Conservation (phyloP, 1,140 invertebrate species). For the Schlechtendalia chinensis region DNA sequence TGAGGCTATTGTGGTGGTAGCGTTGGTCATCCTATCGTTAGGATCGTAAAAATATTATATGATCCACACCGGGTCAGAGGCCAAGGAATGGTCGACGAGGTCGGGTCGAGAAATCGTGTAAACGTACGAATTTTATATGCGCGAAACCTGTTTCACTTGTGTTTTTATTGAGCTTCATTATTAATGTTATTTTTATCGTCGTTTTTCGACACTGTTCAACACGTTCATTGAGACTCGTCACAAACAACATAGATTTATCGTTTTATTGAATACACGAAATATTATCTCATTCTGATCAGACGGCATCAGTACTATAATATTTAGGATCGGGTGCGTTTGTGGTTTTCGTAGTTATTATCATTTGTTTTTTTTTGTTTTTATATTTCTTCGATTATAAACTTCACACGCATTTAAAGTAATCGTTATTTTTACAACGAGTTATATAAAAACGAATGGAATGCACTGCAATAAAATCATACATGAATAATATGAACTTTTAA, state of each 20-base stretch:
- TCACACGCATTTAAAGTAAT: too few species aligned
- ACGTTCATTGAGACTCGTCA: too few species aligned
- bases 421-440: neutral
- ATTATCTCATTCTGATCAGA: neutral
- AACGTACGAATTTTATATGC: neutral
- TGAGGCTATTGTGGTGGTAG: too few species aligned
- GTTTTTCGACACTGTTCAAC: too few species aligned
- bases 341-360: too few species aligned
- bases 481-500: too few species aligned
- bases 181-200: neutral
- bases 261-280: neutral
- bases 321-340: neutral
- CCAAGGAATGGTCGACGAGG: constrained; percentile 3
- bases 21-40: too few species aligned
- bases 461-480: too few species aligned
- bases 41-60: too few species aligned
- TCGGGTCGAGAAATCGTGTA: constrained; percentile 18
- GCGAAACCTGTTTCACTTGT: constrained; percentile 18
- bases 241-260: neutral
- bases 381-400: too few species aligned
- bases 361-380: too few species aligned
- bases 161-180: neutral
- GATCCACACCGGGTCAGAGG: constrained; percentile 4
- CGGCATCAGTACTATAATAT: neutral
- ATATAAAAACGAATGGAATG: too few species aligned